Percentiles rank a stretch among this genome's conserved stretches.
phyloP scores from a whole-genome alignment of 2,888 invertebrate species.

The Spicauda simplicius region DNA sequence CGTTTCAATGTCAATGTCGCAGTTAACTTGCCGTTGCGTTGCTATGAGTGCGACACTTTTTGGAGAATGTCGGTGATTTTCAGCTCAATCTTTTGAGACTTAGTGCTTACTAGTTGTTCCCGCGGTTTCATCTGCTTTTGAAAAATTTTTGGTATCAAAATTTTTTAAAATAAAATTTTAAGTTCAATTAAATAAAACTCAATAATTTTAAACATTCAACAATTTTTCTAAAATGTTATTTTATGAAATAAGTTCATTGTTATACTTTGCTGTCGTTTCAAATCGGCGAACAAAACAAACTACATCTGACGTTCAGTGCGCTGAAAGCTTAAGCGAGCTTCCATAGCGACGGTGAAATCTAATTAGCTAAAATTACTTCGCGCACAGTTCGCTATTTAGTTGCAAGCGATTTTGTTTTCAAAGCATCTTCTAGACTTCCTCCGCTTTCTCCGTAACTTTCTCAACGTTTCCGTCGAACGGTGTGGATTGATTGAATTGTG shows the following conservation, averaged over 20 bases:
- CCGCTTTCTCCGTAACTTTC: slow-evolving; percentile 36
- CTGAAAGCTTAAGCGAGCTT: slow-evolving; percentile 29
- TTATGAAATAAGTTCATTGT: neutral
- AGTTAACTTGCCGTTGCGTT: slow-evolving; percentile 14
- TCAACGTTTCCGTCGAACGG: slow-evolving; percentile 33
- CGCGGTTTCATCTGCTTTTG: too few relatives aligned
- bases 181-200: too few relatives aligned
- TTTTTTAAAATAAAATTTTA: too few relatives aligned
- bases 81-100: too few relatives aligned
- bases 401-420: slow-evolving; percentile 37
- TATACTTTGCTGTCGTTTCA: neutral
- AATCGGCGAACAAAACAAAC: neutral
- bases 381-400: slow-evolving; percentile 32
- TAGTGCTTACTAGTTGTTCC: too few relatives aligned
- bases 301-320: neutral
- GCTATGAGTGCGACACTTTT: slow-evolving; percentile 1
- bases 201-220: too few relatives aligned
- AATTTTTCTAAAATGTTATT: too few relatives aligned
- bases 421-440: slow-evolving; percentile 37
- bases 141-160: too few relatives aligned
- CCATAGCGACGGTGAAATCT: slow-evolving; percentile 27
- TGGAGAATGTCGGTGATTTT: neutral
- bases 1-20: slow-evolving; percentile 46
- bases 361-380: slow-evolving; percentile 36
- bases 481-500: slow-evolving; percentile 37